Evolutionary conservation across 1,140 invertebrate genomes (phyloP), one percentile per base, ranked within the genome.

Genomic region (Episyrphus balteatus): DNA sequence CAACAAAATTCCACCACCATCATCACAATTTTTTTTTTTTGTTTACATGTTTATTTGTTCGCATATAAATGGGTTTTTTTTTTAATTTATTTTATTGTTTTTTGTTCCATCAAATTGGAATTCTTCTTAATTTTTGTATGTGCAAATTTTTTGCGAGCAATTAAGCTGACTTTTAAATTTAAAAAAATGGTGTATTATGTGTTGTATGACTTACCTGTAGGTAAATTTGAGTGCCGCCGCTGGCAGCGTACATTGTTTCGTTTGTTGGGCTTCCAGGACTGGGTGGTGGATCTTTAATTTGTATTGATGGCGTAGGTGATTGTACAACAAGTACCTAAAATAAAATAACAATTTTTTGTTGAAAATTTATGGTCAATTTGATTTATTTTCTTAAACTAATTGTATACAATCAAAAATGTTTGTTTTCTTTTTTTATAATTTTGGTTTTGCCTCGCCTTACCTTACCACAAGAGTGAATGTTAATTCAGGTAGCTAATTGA

Each of bases 181-280:
- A 19, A 32, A 31, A 5, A 8, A 5, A 26, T 40, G 30, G 41
- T 31, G 34, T 30, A 15, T 44, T 48, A 33, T 30, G 15, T 53
- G 19, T 21, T 43, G 38, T 40, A 31, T 30, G 47, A 59, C 59
- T 66, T 62, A 68, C 66, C 65, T 68, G 66, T 52, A 68, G 57
- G 52, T 68, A 68, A 52, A 68, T 68, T 58, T 68, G 66, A 54
- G 66, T 68, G 58, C 65, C 60, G 56, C 65, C 66, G 53, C 61
- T 56, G 42, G 65, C 61, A 50, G 58, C 60, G 53, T 68, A 68
- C 66, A 68, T 68, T 54, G 55, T 61, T 53, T 65, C 54, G 43
- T 57, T 48, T 44, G 53, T 48, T 41, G 55, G 52, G 42, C 57
- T 60, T 54, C 53, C 59, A 56, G 58, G 60, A 57, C 58, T 61